phyloP scores from a whole-genome alignment of 2,113 vertebrate genomes.

The Boleophthalmus pectinirostris region DNA sequence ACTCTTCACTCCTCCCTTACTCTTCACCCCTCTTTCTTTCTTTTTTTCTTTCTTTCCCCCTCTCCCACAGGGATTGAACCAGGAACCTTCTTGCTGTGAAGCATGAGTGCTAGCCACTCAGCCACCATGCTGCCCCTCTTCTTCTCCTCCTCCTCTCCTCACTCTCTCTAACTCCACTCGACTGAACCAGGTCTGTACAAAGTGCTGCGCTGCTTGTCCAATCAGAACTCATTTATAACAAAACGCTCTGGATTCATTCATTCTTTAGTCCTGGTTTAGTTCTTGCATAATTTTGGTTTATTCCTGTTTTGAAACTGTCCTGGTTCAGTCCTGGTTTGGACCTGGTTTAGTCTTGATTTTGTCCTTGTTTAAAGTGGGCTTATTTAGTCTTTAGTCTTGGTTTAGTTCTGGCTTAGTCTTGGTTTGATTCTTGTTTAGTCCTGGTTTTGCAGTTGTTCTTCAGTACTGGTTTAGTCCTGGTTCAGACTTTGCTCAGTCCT shows the following conservation, averaged over 20 bases:
- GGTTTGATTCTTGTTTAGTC: not conserved
- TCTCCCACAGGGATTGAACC: no score
- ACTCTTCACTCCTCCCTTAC: not conserved
- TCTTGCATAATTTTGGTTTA: not conserved
- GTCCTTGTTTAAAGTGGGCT: not conserved
- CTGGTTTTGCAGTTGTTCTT: no score
- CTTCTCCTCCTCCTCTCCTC: not conserved
- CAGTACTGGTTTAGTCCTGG: not conserved
- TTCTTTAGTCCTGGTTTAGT: not conserved
- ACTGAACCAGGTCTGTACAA: constrained; percentile 1
- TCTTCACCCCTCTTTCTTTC: not conserved
- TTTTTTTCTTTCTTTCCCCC: not conserved
- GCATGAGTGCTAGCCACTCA: no score
- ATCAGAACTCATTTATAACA: not conserved
- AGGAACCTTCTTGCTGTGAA: no score
- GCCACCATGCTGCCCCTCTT: no score
- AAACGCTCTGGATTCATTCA: no score
- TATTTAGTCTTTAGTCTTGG: not conserved
- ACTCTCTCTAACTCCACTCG: not conserved
- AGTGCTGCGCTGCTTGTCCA: not conserved
- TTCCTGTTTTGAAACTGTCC: no score
- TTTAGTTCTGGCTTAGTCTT: no score
- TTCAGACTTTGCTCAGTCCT: not conserved
- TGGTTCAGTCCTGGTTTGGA: not conserved
- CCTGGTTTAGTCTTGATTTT: not conserved